Base-by-base conservation (phyloP, 2,113 vertebrate genomes). In the Trachemys scripta region DNA sequence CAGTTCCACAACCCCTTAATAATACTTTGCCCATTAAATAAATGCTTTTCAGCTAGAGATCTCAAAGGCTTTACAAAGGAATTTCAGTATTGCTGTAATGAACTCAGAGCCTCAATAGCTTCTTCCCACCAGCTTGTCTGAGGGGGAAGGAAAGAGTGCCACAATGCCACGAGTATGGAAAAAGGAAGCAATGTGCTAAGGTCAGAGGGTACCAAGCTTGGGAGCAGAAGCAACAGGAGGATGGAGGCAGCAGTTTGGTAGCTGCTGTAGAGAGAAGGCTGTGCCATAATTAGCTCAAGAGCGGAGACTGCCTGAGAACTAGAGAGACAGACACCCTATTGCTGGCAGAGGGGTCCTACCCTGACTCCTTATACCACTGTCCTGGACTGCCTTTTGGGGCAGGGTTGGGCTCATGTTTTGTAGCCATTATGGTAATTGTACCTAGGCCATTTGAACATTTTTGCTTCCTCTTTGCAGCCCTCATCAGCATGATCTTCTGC, bases 401-500 rank as follows among this genome's bases (percentile, higher is more conserved):
- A 53, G 90, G 92, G 93, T 76, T 0, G 2, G 69, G 82, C 57
- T 1, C 2, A 6, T 81, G 97, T 92, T 17, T 85, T 96, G 85
- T 89, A 87, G 95, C 79, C 92, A 93, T 57, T 91, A 90, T 59
- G 93, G 82, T 92, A 93, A 95, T 89, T 83, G 84, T 92, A 93
- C 75, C 81, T 95, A 0, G 1, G 3, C 0, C 91, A 86, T 94
- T 85, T 83, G 92, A 97, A 93, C 54, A 29, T 96, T 92, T 91
- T 35, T 65, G 84, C 86, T 97, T 89, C 65, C 53, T 96, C 92
- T 91, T 97, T 95, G 89, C 91, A 97, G 69, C 69, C 91, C 89
- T 80, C 94, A 69, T 94, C 89, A 94, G 97, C 97, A 97, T 90
- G 96, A 96, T 90, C 59, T 80, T 56, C 57, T 95, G 94, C 95